Percentiles rank a stretch among this genome's conserved stretches.
Conservation (phyloP, 2,113 vertebrate species). For the Lonchura striata region DNA sequence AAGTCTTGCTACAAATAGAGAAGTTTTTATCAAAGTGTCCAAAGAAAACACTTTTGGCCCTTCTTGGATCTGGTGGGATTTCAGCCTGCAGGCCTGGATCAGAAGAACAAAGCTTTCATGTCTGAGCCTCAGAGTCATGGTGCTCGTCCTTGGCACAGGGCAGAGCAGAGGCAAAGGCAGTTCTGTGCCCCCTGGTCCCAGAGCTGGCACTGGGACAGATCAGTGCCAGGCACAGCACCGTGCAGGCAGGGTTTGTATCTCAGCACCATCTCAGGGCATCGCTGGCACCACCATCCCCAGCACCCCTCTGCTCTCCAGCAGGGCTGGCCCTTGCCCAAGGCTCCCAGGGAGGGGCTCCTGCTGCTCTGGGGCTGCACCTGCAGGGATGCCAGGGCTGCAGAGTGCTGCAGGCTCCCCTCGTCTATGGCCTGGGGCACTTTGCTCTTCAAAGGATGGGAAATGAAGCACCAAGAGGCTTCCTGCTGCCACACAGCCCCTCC, state of each 20-base stretch:
- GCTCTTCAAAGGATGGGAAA: no score
- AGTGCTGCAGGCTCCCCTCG: no score
- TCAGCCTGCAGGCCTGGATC: neutral
- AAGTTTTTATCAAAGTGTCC: neutral
- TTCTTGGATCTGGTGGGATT: neutral
- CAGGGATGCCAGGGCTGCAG: accelerated
- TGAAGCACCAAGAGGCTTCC: neutral
- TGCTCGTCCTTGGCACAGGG: accelerated
- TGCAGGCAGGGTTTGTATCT: no score
- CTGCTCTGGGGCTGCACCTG: neutral
- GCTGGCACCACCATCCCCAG: accelerated
- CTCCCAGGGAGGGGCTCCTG: neutral
- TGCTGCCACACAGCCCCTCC: no score
- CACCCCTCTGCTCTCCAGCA: accelerated
- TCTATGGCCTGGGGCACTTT: neutral
- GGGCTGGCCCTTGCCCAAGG: neutral
- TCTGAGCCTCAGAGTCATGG: accelerated
- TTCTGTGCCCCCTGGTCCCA: no score
- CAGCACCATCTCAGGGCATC: accelerated
- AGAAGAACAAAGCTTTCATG: neutral
- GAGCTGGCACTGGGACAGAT: accelerated
- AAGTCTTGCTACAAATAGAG: neutral
- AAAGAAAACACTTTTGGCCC: neutral
- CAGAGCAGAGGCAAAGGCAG: neutral
- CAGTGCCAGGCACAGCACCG: neutral